Conservation (phyloP, 1,140 invertebrate genomes). For the Drosophila leontia region DNA sequence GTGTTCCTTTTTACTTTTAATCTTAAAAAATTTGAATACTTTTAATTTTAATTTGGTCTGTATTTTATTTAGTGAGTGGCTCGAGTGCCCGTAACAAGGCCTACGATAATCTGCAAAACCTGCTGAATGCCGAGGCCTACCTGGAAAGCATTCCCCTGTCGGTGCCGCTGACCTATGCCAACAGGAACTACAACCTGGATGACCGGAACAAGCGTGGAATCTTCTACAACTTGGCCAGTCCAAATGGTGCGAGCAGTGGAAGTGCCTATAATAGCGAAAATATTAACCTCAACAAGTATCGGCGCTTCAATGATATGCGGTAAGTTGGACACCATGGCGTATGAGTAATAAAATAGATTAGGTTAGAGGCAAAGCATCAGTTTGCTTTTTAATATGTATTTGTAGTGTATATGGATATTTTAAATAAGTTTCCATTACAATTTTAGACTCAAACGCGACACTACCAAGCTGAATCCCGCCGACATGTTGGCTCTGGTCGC, state of each 20-base stretch:
- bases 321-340: constrained; percentile 42
- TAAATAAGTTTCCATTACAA: not conserved
- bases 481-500: constrained; percentile 83
- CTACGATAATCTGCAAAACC: constrained; percentile 81
- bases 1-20: not conserved
- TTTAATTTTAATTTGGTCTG: not conserved
- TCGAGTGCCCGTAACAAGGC: constrained; percentile 70
- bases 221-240: constrained; percentile 62
- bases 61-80: constrained; percentile 29
- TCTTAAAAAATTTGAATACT: not conserved
- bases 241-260: constrained; percentile 23
- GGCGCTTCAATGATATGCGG: constrained; percentile 80
- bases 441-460: constrained; percentile 71
- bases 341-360: constrained; percentile 12
- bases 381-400: not conserved
- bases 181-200: constrained; percentile 77
- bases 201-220: constrained; percentile 78
- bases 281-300: constrained; percentile 72
- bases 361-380: too few species aligned
- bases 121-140: constrained; percentile 78
- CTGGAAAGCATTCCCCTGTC: constrained; percentile 74
- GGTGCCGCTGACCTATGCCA: constrained; percentile 72
- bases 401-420: not conserved
- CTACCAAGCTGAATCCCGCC: constrained; percentile 78
- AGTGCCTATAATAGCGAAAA: constrained; percentile 47